These are phyloP conservation scores for Camarhynchus parvulus DNA, from an alignment of 2,113 vertebrate genomes.

Conservation along the genomic window DNA sequence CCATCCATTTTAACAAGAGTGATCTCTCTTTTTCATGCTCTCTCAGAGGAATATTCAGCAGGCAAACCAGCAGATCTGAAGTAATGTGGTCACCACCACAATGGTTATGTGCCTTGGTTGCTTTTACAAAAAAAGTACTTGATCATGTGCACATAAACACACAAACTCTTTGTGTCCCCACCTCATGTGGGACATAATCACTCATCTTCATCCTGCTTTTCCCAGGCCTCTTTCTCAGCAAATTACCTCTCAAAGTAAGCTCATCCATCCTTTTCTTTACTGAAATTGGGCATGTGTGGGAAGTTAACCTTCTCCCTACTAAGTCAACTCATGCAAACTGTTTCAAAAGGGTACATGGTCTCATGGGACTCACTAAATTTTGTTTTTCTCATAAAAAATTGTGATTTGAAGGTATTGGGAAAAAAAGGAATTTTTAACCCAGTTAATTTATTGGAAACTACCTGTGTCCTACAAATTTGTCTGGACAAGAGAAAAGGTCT, in stretches of 20 bases:
- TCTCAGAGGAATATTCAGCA: not conserved
- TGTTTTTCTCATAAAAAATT: not conserved
- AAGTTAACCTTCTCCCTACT: not conserved
- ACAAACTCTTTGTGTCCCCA: not conserved
- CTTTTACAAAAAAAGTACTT: not conserved
- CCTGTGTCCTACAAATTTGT: not conserved
- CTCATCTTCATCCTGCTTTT: not conserved
- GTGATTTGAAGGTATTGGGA: not conserved
- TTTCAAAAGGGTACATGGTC: not conserved
- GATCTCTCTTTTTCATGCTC: not conserved
- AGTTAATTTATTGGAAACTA: not conserved
- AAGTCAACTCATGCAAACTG: not conserved
- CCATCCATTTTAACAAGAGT: not conserved
- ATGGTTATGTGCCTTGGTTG: not conserved
- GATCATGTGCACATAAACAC: fast-evolving
- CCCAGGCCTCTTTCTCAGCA: not conserved
- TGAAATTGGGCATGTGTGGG: not conserved
- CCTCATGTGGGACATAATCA: fast-evolving
- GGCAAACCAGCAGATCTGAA: not conserved
- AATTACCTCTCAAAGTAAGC: not conserved
- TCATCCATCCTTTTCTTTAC: not conserved
- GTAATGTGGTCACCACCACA: not conserved
- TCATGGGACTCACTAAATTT: not conserved
- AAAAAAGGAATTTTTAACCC: not conserved
- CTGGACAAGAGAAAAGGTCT: not conserved